Percentiles rank a stretch among this genome's conserved stretches.
Evolutionary conservation across 2,797 vertebrate genomes (phyloP).

Genomic region (Lutjanus campechanus): DNA sequence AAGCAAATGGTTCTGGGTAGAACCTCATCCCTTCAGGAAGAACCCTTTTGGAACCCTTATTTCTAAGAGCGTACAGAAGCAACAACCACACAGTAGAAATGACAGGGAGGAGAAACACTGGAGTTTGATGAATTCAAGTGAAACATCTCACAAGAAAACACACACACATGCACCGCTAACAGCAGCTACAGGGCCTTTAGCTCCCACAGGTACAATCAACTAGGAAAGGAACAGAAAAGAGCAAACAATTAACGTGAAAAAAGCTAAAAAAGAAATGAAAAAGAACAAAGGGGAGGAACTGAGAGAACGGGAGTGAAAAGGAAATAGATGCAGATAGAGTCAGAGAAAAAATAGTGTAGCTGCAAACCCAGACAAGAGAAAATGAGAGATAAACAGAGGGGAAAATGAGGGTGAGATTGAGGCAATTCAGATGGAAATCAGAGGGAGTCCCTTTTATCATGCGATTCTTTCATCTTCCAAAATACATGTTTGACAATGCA

Average conservation of each 20-base stretch:
- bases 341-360: conserved; percentile 19
- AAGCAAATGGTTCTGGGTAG: too few species aligned
- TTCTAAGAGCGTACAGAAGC: too few species aligned
- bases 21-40: too few species aligned
- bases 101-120: background rate
- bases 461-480: conserved; percentile 75
- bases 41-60: too few species aligned
- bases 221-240: conserved; percentile 1
- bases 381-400: conserved; percentile 57
- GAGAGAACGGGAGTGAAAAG: conserved; percentile 12
- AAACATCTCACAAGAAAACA: conserved; percentile 2
- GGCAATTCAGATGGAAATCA: conserved; percentile 69
- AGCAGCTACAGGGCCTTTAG: background rate
- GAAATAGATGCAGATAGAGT: conserved; percentile 24
- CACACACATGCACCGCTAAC: background rate
- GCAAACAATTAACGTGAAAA: conserved; percentile 6
- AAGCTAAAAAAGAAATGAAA: background rate
- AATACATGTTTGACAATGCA: conserved; percentile 60
- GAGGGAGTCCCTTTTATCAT: conserved; percentile 70
- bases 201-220: conserved; percentile 9
- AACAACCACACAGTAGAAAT: background rate
- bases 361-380: conserved; percentile 44
- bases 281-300: conserved; percentile 29
- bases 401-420: conserved; percentile 58
- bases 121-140: background rate